These are phyloP conservation scores for Drosophila quasianomalipes DNA, from an alignment of 2,888 invertebrate genomes.

Conservation along the genomic window DNA sequence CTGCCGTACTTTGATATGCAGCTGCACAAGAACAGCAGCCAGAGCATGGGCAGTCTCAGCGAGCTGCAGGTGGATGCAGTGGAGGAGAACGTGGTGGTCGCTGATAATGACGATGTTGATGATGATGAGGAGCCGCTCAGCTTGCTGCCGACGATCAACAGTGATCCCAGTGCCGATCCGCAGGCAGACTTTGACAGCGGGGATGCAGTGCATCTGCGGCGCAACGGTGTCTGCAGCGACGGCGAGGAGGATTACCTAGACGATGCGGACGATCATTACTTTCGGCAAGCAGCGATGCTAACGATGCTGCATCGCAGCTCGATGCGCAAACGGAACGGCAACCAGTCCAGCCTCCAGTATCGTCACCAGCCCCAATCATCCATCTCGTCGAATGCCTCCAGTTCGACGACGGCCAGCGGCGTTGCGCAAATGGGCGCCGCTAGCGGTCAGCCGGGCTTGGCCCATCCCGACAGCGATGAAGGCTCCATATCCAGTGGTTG, in stretches of 20 bases:
- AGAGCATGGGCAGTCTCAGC: conserved; percentile 80
- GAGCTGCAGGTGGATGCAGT: conserved; percentile 71
- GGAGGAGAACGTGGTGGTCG: conserved; percentile 42
- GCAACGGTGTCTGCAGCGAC: conserved; percentile 79
- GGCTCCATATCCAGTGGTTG: conserved; percentile 93
- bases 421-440: conserved; percentile 41
- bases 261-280: conserved; percentile 83
- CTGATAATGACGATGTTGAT: conserved; percentile 29
- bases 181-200: conserved; percentile 68
- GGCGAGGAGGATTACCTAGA: conserved; percentile 82
- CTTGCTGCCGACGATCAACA: conserved; percentile 79
- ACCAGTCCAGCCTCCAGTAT: conserved; percentile 75
- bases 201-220: conserved; percentile 61
- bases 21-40: conserved; percentile 82
- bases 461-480: conserved; percentile 89
- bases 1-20: conserved; percentile 85
- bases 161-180: conserved; percentile 81
- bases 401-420: conserved; percentile 67
- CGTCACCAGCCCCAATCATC: conserved; percentile 81
- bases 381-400: conserved; percentile 80
- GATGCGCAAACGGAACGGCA: conserved; percentile 83
- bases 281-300: conserved; percentile 84
- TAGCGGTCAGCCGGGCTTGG: conserved; percentile 53
- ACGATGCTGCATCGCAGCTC: conserved; percentile 84
- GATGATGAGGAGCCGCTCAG: conserved; percentile 79